Percentiles rank a stretch among this genome's conserved stretches.
phyloP scores from a whole-genome alignment of 2,113 vertebrate genomes.

The Corapipo altera region DNA sequence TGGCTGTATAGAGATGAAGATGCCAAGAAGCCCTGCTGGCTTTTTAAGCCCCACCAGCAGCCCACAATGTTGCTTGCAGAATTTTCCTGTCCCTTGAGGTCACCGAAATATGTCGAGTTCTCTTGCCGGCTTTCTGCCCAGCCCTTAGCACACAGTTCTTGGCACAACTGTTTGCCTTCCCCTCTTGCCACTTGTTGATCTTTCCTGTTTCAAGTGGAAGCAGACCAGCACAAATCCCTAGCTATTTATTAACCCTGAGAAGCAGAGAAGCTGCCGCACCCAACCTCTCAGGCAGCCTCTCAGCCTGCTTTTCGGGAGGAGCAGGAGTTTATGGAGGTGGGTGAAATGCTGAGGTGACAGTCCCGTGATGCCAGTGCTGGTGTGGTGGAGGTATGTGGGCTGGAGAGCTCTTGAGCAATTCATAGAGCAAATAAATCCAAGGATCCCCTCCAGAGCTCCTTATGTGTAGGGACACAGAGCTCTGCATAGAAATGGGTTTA shows the following conservation, averaged over 20 bases:
- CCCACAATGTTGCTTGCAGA: neutral
- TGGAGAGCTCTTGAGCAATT: neutral
- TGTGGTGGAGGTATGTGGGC: neutral
- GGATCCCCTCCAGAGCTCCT: constrained; percentile 1
- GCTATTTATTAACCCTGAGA: neutral
- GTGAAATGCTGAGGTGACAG: neutral
- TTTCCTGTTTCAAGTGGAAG: neutral
- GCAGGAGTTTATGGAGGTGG: neutral
- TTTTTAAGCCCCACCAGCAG: neutral
- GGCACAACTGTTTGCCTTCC: neutral
- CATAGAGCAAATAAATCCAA: neutral
- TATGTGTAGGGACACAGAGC: neutral
- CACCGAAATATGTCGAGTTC: neutral
- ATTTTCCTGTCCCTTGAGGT: neutral
- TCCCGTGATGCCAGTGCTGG: neutral
- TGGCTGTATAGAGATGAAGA: neutral
- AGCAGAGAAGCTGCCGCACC: neutral
- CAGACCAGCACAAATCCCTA: neutral
- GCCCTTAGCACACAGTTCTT: neutral
- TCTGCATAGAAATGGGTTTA: neutral
- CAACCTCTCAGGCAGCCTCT: neutral
- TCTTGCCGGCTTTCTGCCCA: neutral
- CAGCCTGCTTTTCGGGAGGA: neutral
- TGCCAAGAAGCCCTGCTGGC: neutral
- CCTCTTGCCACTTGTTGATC: neutral